Evolutionary conservation across 2,113 vertebrate genomes (phyloP).

Genomic region (Mesoclemmys tuberculata): DNA sequence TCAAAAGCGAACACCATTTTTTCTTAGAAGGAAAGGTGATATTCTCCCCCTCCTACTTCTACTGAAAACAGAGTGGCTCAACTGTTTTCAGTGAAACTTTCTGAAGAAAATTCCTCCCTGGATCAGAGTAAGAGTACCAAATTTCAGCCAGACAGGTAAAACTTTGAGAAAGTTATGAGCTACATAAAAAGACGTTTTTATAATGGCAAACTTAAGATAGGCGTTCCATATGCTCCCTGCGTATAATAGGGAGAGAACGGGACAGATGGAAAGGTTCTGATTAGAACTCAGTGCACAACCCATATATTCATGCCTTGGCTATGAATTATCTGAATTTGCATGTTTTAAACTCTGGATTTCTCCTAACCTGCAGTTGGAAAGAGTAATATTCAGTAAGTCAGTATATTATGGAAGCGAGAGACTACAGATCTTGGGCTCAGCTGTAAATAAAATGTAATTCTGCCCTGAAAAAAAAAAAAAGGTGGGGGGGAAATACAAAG

Average conservation of each 20-base stretch:
- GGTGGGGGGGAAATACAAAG: neutral
- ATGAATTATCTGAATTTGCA: neutral
- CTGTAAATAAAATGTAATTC: conserved; percentile 17
- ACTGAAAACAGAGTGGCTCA: too few relatives aligned
- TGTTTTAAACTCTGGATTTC: neutral
- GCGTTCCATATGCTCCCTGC: neutral
- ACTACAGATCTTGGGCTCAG: neutral
- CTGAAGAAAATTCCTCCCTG: neutral
- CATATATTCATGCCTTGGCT: neutral
- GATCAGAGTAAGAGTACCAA: neutral
- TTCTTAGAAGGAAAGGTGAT: neutral
- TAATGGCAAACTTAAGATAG: neutral
- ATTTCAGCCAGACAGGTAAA: neutral
- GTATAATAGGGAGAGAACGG: neutral
- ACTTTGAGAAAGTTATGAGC: too few relatives aligned
- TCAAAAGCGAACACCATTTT: neutral
- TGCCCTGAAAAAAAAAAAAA: neutral
- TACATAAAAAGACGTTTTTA: neutral
- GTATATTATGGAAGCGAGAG: neutral
- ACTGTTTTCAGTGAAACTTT: neutral
- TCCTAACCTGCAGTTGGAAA: neutral
- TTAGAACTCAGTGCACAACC: neutral
- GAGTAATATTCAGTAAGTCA: neutral
- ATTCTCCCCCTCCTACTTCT: too few relatives aligned
- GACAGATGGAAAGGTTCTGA: neutral